A percentile compares a stretch with the other conserved stretches of the same genome.
phyloP scores from a whole-genome alignment of 1,140 invertebrate genomes.

The Bradysia coprophila region DNA sequence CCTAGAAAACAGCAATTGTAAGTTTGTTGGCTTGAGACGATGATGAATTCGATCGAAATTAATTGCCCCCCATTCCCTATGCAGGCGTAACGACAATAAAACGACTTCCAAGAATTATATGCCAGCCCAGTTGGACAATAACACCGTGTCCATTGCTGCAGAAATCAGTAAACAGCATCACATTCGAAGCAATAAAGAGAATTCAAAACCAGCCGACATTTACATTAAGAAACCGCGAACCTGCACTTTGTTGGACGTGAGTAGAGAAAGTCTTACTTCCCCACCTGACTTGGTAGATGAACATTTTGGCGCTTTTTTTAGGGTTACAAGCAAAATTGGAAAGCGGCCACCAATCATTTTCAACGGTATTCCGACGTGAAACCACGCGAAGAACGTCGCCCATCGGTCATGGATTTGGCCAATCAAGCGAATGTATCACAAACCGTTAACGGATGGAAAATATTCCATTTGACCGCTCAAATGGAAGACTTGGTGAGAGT shows the following conservation, averaged over 20 bases:
- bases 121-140: too few relatives aligned
- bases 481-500: conserved; percentile 75
- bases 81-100: too few relatives aligned
- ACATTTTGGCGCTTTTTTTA: conserved; percentile 4
- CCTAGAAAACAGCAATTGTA: conserved; percentile 14
- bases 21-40: too few relatives aligned
- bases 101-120: too few relatives aligned
- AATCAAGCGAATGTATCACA: conserved; percentile 74
- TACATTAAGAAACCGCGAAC: conserved; percentile 17
- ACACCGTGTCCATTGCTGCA: too few relatives aligned
- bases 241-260: conserved; percentile 19
- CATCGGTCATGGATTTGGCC: conserved; percentile 72
- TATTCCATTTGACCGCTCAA: conserved; percentile 78
- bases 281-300: too few relatives aligned
- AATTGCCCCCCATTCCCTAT: too few relatives aligned
- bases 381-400: conserved; percentile 63
- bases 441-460: conserved; percentile 89
- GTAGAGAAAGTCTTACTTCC: too few relatives aligned
- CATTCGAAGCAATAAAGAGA: conserved; percentile 16
- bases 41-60: too few relatives aligned
- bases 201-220: conserved; percentile 20
- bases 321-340: conserved; percentile 28
- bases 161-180: conserved; percentile 9
- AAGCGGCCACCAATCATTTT: conserved; percentile 60
- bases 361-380: conserved; percentile 71